A percentile compares a stretch with the other conserved stretches of the same genome.
Conservation (phyloP, 2,797 vertebrate species). For the Melopsittacus undulatus region DNA sequence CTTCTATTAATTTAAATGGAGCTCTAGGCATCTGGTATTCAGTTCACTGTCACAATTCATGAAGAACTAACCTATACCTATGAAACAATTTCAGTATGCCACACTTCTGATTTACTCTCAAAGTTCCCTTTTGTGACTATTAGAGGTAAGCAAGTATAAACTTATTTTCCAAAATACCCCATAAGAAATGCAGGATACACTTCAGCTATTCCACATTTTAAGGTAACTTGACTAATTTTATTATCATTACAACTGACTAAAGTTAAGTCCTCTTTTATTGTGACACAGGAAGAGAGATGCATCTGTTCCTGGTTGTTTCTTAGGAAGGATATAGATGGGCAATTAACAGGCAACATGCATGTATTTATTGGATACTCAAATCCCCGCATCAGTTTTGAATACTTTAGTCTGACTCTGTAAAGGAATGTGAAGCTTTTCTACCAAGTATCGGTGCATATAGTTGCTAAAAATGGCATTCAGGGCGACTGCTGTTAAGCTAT, state of each 20-base stretch:
- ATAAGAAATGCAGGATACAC: background rate
- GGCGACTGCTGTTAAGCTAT: background rate
- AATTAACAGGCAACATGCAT: background rate
- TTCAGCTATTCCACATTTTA: background rate
- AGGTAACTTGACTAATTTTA: background rate
- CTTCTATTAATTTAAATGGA: background rate
- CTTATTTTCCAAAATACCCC: background rate
- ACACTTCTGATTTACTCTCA: background rate
- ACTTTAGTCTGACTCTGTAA: background rate
- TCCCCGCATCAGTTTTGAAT: background rate
- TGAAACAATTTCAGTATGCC: background rate
- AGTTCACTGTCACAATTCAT: background rate
- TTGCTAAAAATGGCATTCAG: background rate
- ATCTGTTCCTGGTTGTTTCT: background rate
- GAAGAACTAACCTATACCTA: background rate
- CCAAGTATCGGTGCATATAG: background rate
- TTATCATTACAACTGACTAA: background rate
- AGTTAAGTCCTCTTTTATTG: background rate
- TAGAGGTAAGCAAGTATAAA: background rate
- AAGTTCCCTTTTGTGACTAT: background rate
- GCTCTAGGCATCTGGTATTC: background rate
- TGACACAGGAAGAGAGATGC: background rate
- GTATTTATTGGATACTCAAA: background rate
- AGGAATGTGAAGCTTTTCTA: background rate
- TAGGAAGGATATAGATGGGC: background rate